Evolutionary conservation across 2,797 vertebrate species (phyloP), one percentile per base, ranked within the genome.

Genomic region (Scolopax bukidnonensis): DNA sequence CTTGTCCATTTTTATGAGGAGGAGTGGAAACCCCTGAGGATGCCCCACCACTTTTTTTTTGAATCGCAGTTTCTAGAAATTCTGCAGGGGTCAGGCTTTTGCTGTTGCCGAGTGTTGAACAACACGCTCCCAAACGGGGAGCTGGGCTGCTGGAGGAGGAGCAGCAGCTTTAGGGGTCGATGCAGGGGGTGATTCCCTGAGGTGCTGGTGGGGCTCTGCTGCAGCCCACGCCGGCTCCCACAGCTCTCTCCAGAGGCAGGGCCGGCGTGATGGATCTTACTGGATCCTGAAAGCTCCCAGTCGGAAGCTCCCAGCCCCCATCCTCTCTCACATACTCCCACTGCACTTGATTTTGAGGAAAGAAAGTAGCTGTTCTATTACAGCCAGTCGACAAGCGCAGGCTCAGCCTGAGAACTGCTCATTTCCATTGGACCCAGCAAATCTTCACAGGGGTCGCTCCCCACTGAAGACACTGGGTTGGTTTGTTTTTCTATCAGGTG

Each of bases 141-240:
- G 53, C 32, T 54, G 12, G 7, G 23, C 5, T 16, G 20, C 47
- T 24, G 41, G 19, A 41, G 40, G 19, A 41, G 40, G 33, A 56
- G 68, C 12, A 11, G 36, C 36, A 45, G 56, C 27, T 25, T 7
- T 18, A n/a, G 25, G 3, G 45, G 33, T 2, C 0, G 4, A 6
- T 14, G 45, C 51, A 23, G 63, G 33, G 24, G 32, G 11, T 1
- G 1, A 28, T 47, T 6, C 19, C 20, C 36, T 19, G 30, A 4
- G 4, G 56, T 3, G 3, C 1, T n/a, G 56, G 54, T 3, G 1
- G 47, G 53, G 59, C 79, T 43, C 43, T 48, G 57, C 87, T 15
- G 16, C 84, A 63, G 74, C 70, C 33, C 4, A 0, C 2, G 0
- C 18, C 5, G 2, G 20, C 47, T 71, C 17, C 28, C 3, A 0